Percentiles rank a stretch among this genome's conserved stretches.
Evolutionary conservation across 2,113 vertebrate genomes (phyloP).

Genomic region (Colius striatus): DNA sequence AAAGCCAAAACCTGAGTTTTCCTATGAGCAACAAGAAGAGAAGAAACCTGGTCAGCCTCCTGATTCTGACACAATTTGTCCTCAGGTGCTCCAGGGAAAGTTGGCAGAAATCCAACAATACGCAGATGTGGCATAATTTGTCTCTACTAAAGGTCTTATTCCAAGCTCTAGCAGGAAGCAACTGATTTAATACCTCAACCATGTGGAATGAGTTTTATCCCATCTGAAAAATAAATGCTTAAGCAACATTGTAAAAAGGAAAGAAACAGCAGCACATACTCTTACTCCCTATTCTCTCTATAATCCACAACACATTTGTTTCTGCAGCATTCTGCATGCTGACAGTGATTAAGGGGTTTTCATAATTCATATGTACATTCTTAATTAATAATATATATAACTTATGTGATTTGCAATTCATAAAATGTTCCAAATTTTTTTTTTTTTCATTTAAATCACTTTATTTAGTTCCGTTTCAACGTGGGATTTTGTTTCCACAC

Average conservation of each 20-base stretch:
- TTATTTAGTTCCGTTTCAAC: slow-evolving; percentile 21
- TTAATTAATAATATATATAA: slow-evolving; percentile 44
- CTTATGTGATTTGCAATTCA: background rate
- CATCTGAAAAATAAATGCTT: slow-evolving; percentile 20
- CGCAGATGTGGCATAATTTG: slow-evolving; percentile 8
- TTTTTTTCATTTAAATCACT: slow-evolving; percentile 22
- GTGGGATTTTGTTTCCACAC: slow-evolving; percentile 15
- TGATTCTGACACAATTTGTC: background rate
- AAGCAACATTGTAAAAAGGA: background rate
- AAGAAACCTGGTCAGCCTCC: background rate
- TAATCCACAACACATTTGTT: background rate
- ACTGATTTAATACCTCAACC: slow-evolving; percentile 25
- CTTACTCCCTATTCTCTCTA: background rate
- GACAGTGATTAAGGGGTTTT: slow-evolving; percentile 38
- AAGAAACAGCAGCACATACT: background rate
- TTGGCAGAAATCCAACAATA: slow-evolving; percentile 8
- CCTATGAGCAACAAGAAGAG: background rate
- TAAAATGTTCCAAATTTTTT: background rate
- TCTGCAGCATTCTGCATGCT: background rate
- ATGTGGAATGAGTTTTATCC: background rate
- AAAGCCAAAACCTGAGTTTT: background rate
- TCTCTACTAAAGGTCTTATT: background rate
- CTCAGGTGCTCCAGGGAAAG: background rate
- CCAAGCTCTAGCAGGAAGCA: background rate
- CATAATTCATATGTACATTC: background rate